Percentiles rank a stretch among this genome's conserved stretches.
Conservation (phyloP, 2,113 vertebrate species). For the Apeltes quadracus region DNA sequence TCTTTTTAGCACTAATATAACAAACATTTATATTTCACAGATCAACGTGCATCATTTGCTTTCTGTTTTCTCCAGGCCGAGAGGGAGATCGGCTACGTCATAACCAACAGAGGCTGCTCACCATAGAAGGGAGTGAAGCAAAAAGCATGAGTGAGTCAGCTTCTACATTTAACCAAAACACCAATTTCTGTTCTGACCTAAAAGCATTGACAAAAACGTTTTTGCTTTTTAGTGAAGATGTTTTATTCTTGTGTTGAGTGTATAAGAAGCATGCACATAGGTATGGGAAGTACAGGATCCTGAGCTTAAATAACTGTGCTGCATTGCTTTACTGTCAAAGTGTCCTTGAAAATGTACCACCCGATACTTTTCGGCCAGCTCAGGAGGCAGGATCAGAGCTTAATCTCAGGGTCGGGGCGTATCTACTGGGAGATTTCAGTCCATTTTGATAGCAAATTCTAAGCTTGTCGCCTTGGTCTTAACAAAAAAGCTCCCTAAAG, state of each 20-base stretch:
- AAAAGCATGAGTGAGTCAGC: constrained; percentile 89
- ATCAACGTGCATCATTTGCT: neutral
- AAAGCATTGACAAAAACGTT: neutral
- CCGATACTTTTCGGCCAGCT: constrained; percentile 4
- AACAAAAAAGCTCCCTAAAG: constrained; percentile 26
- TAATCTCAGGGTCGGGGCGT: constrained; percentile 38
- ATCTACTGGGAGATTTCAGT: constrained; percentile 28
- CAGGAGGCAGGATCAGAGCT: constrained; percentile 27
- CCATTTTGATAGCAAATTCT: constrained; percentile 25
- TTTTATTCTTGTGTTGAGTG: neutral
- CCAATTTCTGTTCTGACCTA: neutral
- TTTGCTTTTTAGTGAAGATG: neutral
- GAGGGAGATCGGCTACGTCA: constrained; percentile 65
- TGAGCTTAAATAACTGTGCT: neutral
- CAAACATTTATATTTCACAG: neutral
- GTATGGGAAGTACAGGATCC: neutral
- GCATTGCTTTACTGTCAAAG: neutral
- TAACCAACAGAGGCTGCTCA: constrained; percentile 73
- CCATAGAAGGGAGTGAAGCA: constrained; percentile 80
- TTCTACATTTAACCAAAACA: neutral
- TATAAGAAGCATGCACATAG: neutral
- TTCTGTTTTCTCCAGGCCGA: constrained; percentile 77
- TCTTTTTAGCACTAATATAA: neutral
- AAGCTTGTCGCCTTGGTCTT: constrained; percentile 12
- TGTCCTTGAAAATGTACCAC: constrained; percentile 15